Conservation (phyloP, 2,113 vertebrate species). For the Scolopax mira region DNA sequence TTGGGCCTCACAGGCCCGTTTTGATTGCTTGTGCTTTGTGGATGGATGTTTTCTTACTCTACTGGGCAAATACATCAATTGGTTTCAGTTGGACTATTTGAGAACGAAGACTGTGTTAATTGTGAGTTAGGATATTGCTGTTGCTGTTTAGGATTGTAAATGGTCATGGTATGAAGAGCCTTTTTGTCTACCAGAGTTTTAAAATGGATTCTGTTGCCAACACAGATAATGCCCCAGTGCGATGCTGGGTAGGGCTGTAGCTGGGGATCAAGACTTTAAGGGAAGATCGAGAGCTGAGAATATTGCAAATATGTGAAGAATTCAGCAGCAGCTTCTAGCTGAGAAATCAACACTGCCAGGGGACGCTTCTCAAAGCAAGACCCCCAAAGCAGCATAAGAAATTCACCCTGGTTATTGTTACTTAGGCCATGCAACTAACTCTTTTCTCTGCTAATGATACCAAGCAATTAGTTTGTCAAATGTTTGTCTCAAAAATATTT, state of each 20-base stretch:
- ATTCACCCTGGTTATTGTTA: background rate
- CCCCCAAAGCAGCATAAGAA: background rate
- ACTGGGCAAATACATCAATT: background rate
- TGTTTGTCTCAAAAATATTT: background rate
- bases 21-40: background rate
- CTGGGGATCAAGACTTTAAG: background rate
- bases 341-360: background rate
- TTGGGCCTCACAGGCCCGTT: background rate
- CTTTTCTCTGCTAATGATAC: background rate
- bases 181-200: background rate
- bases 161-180: background rate
- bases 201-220: background rate
- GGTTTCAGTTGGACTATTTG: background rate
- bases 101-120: background rate
- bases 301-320: background rate
- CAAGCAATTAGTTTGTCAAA: background rate
- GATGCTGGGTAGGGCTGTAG: background rate
- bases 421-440: background rate
- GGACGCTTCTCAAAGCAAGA: background rate
- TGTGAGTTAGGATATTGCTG: background rate
- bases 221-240: rapidly evolving
- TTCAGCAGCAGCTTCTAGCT: background rate
- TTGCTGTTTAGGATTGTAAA: background rate
- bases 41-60: background rate
- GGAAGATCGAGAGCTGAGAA: background rate